Base-by-base conservation (phyloP, 2,113 vertebrate species). In the Mus spicilegus region DNA sequence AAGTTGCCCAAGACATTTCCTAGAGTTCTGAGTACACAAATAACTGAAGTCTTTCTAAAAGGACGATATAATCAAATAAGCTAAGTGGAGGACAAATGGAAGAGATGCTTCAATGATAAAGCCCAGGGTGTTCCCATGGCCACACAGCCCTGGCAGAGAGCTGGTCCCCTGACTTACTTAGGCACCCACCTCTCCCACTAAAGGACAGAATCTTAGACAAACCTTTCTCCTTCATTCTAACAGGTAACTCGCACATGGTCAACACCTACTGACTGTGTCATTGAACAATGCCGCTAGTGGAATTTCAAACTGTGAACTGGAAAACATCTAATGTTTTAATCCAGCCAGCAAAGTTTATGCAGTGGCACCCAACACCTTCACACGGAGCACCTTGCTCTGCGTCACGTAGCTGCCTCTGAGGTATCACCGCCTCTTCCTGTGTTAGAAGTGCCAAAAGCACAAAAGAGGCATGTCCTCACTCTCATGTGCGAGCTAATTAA, bases 21-120 rank as follows among this genome's bases (percentile, higher is more conserved):
- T 93, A 61, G 78, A 82, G 14, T 56, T 87, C 80, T 42, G 24
- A 89, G 58, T 30, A 16, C 16, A 36, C 22, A 49, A 82, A 91
- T 93, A 96, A 39, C 42, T 14, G n/a, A 81, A 36, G 42, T 94
- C 42, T 94, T 87, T 89, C n/a, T n/a, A 76, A 95, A 91, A 82
- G 8, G 7, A 39, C 42, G 16, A 19, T 58, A 20, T n/a, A 30
- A 70, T 36, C 65, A 51, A 93, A 80, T 65, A 33, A 69, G 11
- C 49, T 90, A 13, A 88, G 51, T 33, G 36, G 39, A 2, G 13
- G 67, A 96, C 77, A 67, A 82, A 77, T 36, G 0, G 0, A 87
- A 88, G 26, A 7, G 33, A 51, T 56, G 76, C 28, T 81, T 92
- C 46, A 76, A 2, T 49, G 69, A 33, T 3, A 39, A 70, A 81